A percentile compares a stretch with the other conserved stretches of the same genome.
Evolutionary conservation across 2,113 vertebrate genomes (phyloP).

Genomic region (Cyanistes caeruleus): DNA sequence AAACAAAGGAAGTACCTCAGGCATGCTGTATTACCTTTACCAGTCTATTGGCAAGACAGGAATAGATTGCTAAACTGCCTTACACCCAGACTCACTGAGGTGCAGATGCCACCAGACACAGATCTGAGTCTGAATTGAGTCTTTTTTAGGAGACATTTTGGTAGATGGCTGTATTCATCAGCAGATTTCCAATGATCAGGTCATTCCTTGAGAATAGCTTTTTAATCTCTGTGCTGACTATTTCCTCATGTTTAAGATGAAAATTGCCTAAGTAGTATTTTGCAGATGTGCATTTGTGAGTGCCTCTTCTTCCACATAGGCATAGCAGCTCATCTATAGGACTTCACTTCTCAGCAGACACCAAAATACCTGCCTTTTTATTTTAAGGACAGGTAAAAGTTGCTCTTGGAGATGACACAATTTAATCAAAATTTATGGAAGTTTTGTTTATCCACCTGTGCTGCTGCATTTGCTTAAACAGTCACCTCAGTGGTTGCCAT

Average conservation of each 20-base stretch:
- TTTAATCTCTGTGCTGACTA: neutral
- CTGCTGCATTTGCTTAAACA: neutral
- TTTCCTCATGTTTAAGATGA: neutral
- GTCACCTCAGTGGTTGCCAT: neutral
- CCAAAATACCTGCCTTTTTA: neutral
- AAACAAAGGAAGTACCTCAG: neutral
- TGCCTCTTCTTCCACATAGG: rapidly evolving
- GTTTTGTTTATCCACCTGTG: neutral
- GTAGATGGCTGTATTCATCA: neutral
- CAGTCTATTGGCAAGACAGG: neutral
- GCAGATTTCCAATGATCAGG: neutral
- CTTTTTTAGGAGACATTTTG: neutral
- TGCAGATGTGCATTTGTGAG: neutral
- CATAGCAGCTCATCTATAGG: neutral
- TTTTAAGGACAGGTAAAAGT: neutral
- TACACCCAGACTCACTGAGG: neutral
- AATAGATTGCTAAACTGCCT: neutral
- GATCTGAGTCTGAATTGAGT: neutral
- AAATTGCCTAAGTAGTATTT: neutral
- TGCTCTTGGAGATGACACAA: neutral
- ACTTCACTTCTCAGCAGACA: neutral
- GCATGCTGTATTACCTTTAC: neutral
- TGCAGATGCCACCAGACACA: neutral
- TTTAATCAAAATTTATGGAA: neutral
- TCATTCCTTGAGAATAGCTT: neutral